These are phyloP conservation scores for Noctuana brunneofusca DNA, from an alignment of 2,888 invertebrate species.

Conservation along the genomic window DNA sequence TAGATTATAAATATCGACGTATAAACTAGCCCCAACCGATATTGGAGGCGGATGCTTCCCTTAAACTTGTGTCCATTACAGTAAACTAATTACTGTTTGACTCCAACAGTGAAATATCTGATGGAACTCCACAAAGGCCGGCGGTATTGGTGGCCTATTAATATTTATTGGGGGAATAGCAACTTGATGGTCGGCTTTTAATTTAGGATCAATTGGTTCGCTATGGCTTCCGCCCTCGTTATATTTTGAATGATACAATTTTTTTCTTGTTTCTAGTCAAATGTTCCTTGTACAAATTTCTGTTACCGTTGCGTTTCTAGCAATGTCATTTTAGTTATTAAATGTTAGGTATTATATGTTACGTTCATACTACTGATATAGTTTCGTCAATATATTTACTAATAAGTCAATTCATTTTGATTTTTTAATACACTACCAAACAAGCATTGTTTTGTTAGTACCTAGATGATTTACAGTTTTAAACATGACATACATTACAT, in stretches of 20 bases:
- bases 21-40: neutral
- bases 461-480: too few species aligned
- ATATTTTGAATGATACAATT: neutral
- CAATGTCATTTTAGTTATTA: neutral
- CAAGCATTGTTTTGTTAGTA: too few species aligned
- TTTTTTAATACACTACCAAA: too few species aligned
- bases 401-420: too few species aligned
- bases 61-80: constrained; percentile 40
- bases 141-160: constrained; percentile 55
- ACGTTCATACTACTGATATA: too few species aligned
- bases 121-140: constrained; percentile 45
- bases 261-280: neutral
- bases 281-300: neutral
- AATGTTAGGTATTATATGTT: too few species aligned
- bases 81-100: constrained; percentile 42
- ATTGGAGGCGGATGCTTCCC: constrained; percentile 8
- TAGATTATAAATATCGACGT: constrained; percentile 1
- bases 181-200: constrained; percentile 50
- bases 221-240: neutral
- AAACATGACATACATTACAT: too few species aligned
- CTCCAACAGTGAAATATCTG: constrained; percentile 40
- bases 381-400: too few species aligned
- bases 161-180: constrained; percentile 62
- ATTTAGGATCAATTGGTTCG: constrained; percentile 51
- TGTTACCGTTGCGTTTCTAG: constrained; percentile 1